phyloP scores from a whole-genome alignment of 2,113 vertebrate species.

The Gobiocypris rarus region DNA sequence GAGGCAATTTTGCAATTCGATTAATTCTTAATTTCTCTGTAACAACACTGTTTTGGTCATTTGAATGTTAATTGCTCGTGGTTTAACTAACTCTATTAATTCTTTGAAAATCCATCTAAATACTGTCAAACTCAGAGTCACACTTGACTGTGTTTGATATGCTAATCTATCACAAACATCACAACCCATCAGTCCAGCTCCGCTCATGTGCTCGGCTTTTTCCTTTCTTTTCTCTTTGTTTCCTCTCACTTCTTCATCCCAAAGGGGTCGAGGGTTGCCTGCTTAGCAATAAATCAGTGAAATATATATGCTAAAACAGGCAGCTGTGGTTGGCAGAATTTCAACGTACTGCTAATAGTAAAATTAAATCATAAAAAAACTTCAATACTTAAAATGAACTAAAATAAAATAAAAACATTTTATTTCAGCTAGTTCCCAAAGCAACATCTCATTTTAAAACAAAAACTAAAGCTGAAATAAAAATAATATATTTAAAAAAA shows the following conservation, averaged over 20 bases:
- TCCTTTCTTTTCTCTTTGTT: conserved; percentile 6
- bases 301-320: neutral
- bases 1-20: conserved; percentile 19
- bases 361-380: too few species aligned
- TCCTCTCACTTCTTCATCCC: neutral
- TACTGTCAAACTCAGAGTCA: conserved; percentile 7
- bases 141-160: conserved; percentile 40
- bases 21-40: conserved; percentile 28
- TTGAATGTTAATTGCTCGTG: conserved; percentile 19
- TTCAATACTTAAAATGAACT: too few species aligned
- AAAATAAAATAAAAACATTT: too few species aligned
- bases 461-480: neutral
- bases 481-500: neutral
- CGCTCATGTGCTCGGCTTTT: neutral
- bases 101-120: conserved; percentile 27
- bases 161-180: conserved; percentile 40
- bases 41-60: conserved; percentile 1
- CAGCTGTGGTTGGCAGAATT: too few species aligned
- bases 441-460: neutral
- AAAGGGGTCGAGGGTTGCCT: neutral
- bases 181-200: conserved; percentile 16
- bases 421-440: neutral
- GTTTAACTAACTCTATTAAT: conserved; percentile 27
- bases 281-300: neutral
- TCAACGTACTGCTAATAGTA: too few species aligned